Conservation (phyloP, 2,888 invertebrate genomes). For the Cryptocephalus primarius region DNA sequence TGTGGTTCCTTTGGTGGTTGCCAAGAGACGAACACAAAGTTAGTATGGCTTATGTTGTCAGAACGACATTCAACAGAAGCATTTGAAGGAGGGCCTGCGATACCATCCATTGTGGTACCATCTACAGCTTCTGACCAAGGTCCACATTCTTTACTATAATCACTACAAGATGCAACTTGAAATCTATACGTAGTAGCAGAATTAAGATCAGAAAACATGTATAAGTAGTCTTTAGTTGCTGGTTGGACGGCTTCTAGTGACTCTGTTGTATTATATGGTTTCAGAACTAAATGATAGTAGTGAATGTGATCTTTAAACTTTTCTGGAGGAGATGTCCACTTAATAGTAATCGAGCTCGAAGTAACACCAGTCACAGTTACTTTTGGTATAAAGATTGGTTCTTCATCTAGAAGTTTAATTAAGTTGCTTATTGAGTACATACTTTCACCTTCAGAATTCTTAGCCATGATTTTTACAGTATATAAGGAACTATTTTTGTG, state of each 20-base stretch:
- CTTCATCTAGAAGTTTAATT: conserved; percentile 54
- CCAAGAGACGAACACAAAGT: conserved; percentile 63
- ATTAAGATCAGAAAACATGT: conserved; percentile 66
- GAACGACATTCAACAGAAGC: conserved; percentile 55
- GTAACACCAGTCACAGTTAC: conserved; percentile 63
- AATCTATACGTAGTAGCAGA: conserved; percentile 74
- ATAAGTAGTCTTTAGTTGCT: conserved; percentile 55
- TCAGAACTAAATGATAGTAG: conserved; percentile 60
- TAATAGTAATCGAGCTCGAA: conserved; percentile 67
- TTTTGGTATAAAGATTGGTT: conserved; percentile 69
- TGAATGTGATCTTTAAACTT: conserved; percentile 60
- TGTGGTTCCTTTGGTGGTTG: conserved; percentile 60
- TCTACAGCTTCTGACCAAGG: conserved; percentile 66
- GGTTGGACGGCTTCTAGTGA: conserved; percentile 52
- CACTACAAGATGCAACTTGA: conserved; percentile 71
- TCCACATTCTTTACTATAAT: conserved; percentile 64
- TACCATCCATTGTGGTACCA: conserved; percentile 76
- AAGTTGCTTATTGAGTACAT: conserved; percentile 42
- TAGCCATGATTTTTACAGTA: conserved; percentile 53
- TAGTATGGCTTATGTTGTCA: conserved; percentile 47
- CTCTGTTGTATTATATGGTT: conserved; percentile 41
- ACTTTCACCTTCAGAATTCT: conserved; percentile 53
- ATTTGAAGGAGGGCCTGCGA: conserved; percentile 61
- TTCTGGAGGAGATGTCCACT: conserved; percentile 60
- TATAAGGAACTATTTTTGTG: conserved; percentile 57